Base-by-base conservation (phyloP, 2,888 invertebrate species). In the Sturmia bella region DNA sequence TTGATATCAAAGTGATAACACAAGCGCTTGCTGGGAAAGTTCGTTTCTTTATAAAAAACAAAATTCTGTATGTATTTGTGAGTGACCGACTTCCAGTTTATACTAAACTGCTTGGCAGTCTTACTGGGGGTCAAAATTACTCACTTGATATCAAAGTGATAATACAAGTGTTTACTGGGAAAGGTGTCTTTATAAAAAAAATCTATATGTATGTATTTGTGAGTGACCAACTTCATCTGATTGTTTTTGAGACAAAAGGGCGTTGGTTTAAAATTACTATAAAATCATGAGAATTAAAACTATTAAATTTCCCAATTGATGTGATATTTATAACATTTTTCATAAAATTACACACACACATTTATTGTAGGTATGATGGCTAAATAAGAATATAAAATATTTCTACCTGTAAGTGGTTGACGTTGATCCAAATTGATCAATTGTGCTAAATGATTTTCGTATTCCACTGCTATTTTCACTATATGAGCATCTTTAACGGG, bases 391-490 rank as follows among this genome's bases (percentile, higher is more conserved):
- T n/a, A n/a, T 56, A 19, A 11, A 24, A 32, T 3, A 15, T 41
- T 54, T 85, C 81, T 86, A 91, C 91, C 95, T 75, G 96, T 94
- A 74, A 98, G 91, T 41, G 98, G 97, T 88, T 97, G 96, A 86
- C 96, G 95, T 91, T 97, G 97, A 91, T 97, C 96, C 87, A 97
- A 95, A 91, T 96, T 96, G 84, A 96, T 96, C 82, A 97, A 92
- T 85, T 95, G 95, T 88, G 96, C 95, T 86, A 94, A 94, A 50
- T 93, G 92, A 80, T 92, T 92, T 64, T 92, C 93, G 94, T 96
- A 95, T 91, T 97, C 95, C 85, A 97, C 97, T 73, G 97, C 97
- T 86, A 97, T 97, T 92, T 97, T 97, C 12, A 97, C 96, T 86
- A 96, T 95, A 87, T 95, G 96, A 5, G 96, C 93, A 90, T 96